Evolutionary conservation across 2,113 vertebrate genomes (phyloP), one percentile per base, ranked within the genome.

Genomic region (Misgurnus anguillicaudatus): DNA sequence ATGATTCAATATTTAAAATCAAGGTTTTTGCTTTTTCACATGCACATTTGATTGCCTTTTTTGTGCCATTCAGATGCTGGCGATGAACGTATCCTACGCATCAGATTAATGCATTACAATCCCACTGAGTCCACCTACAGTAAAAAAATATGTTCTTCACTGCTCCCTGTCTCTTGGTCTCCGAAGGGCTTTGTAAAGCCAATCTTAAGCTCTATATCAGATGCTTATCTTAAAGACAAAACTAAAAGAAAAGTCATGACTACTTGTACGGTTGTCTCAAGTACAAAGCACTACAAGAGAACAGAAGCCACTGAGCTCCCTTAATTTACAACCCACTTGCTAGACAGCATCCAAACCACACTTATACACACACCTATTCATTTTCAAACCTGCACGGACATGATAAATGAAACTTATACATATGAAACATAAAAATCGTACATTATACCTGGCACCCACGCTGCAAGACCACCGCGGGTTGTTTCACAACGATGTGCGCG

Each of bases 201-300:
- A 89, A 91, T 90, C 90, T 84, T 83, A 80, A 84, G 85, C 87
- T 89, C 87, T 87, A 89, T 93, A 93, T 89, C 89, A 85, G 86
- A 90, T 90, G 86, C 75, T 87, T 87, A 91, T 92, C 90, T 91
- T 83, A 85, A 84, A 89, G 77, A 68, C 24, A 79, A 39, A 36
- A 82, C 76, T 68, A 36, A 51, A 42, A 55, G 48, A 57, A 45
- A 68, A 47, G 48, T 36, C 13, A 66, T 64, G 47, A 68, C 74
- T 51, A 21, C 41, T 78, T 45, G 31, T 66, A 17, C 16, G 45
- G 41, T 9, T 48, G 45, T 63, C 61, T 62, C 69, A 62, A 73
- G 69, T 74, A 76, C 62, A 67, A 36, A 55, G 16, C 6, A 9
- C 31, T 53, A 38, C 24, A 24, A 51, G 45, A 9, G 58, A 82